Conservation (phyloP, 2,797 vertebrate species). For the Anabas testudineus region DNA sequence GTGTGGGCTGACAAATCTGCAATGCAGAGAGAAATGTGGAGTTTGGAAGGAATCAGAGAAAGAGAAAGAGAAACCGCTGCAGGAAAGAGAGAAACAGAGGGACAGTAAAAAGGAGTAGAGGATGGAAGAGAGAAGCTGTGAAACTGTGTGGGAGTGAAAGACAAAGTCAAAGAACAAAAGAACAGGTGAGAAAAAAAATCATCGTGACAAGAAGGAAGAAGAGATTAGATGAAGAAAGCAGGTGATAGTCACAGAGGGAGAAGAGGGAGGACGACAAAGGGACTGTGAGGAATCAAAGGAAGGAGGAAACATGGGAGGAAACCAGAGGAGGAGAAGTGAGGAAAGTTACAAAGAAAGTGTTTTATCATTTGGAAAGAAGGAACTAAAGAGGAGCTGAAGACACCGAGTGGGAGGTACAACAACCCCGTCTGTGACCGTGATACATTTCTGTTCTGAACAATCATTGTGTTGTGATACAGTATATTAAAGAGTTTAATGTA, state of each 20-base stretch:
- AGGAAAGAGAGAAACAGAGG: neutral
- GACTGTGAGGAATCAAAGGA: neutral
- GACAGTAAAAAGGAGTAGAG: neutral
- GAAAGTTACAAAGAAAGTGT: no score
- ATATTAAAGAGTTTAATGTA: no score
- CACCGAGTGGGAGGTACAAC: no score
- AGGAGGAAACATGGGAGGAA: neutral
- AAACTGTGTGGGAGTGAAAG: conserved; percentile 2
- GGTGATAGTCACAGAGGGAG: neutral
- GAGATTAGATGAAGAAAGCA: no score
- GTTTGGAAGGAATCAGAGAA: conserved; percentile 6
- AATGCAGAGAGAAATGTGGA: conserved; percentile 38
- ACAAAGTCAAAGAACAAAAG: neutral
- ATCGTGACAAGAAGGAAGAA: neutral
- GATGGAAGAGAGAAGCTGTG: neutral
- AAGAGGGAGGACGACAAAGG: neutral
- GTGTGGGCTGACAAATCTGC: conserved; percentile 36
- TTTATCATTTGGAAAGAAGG: no score
- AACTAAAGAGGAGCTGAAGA: no score
- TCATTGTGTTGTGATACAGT: no score
- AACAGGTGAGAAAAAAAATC: neutral
- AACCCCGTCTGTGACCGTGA: no score
- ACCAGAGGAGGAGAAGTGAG: no score
- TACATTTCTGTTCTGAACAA: no score
- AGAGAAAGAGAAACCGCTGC: neutral